These are phyloP conservation scores for Bubo bubo DNA, from an alignment of 2,113 vertebrate genomes.

Conservation along the genomic window DNA sequence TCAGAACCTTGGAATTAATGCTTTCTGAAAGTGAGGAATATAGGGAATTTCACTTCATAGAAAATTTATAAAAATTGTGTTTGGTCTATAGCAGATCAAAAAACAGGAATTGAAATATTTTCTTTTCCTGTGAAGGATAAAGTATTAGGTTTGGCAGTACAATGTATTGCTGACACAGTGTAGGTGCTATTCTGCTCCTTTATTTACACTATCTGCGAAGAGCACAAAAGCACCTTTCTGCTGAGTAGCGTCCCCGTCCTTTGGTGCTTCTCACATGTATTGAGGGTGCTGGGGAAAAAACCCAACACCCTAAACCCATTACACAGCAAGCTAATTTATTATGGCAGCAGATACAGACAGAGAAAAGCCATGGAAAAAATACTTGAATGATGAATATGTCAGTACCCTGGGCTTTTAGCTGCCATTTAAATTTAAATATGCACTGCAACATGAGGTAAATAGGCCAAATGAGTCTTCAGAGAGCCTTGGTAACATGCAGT, in stretches of 20 bases:
- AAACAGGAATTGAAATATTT: neutral
- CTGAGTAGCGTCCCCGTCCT: neutral
- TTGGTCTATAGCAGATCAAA: neutral
- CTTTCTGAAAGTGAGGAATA: neutral
- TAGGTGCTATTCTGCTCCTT: neutral
- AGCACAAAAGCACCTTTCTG: neutral
- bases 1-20: neutral
- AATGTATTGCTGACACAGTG: neutral
- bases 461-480: neutral
- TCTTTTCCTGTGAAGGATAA: neutral
- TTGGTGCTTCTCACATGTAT: neutral
- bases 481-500: neutral
- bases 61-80: neutral
- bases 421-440: constrained; percentile 5
- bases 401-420: neutral
- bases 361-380: neutral
- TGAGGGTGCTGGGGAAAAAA: neutral
- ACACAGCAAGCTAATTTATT: neutral
- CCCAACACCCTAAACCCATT: neutral
- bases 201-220: neutral
- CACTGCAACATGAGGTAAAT: neutral
- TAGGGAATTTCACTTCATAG: neutral
- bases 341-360: neutral
- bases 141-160: neutral
- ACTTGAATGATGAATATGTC: neutral